Base-by-base conservation (phyloP, 2,888 invertebrate genomes). In the Dasypogon diadema region DNA sequence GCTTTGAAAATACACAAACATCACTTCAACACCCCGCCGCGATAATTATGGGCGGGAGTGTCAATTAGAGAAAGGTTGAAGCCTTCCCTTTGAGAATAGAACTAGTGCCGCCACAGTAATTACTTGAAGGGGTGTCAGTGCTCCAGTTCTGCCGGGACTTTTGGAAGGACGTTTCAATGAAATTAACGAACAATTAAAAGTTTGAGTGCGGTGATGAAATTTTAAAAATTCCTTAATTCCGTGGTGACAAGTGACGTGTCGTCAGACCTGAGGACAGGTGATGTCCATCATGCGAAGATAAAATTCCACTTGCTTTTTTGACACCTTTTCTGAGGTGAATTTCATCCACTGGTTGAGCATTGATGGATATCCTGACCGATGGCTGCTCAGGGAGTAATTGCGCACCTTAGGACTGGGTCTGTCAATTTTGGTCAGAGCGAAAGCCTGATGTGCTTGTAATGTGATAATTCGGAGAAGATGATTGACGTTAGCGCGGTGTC, bases 41-140 rank as follows among this genome's bases (percentile, higher is more conserved):
- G 58, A 58, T 74, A 74, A 74, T 74, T 74, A 74, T 21, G 56
- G 74, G 74, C 74, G 74, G 65, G 46, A 74, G 58, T 58, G 14
- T 56, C 58, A 74, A 74, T 74, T 74, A 74, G 21, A 65, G 70
- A 70, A 51, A 54, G 54, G 70, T 34, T 34, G 22, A 54, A 70
- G 70, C 30, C 51, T 70, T 70, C 70, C 70, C 65, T 70, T 70
- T 70, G 70, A 70, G 18, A n/a, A 14, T 24, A 6, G 26, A 26
- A 12, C 30, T 70, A 18, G 70, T 26, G 70, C 54, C n/a, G 34
- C 34, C 30, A 18, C 26, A 54, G 54, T 70, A 54, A 70, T 70
- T 54, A 54, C 14, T 54, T 54, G 8, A 54, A 37, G 54, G 30
- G 51, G 30, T 30, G 30, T 24, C 18, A 51, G 18, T 5, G 5